Evolutionary conservation across 2,888 invertebrate species (phyloP).

Genomic region (Drosophila macrothrix): DNA sequence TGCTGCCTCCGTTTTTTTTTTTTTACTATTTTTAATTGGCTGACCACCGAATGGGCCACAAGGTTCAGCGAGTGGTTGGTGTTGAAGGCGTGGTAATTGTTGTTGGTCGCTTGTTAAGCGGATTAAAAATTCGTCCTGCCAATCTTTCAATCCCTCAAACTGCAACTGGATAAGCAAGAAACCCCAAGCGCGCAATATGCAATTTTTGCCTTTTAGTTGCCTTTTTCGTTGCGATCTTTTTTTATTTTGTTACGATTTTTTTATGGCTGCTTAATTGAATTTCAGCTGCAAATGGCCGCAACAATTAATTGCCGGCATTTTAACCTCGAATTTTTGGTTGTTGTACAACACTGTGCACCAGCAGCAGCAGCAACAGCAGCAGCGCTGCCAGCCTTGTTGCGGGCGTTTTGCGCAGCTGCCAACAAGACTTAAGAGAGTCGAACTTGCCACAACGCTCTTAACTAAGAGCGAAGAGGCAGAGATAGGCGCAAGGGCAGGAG

Average conservation of each 20-base stretch:
- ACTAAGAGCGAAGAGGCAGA: not conserved
- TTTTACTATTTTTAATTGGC: slow-evolving; percentile 58
- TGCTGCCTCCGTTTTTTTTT: not conserved
- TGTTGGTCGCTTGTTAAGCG: slow-evolving; percentile 44
- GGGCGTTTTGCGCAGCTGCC: slow-evolving; percentile 24
- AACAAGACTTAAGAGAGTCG: slow-evolving; percentile 17
- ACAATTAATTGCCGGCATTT: slow-evolving; percentile 68
- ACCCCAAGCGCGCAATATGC: not conserved
- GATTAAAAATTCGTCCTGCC: slow-evolving; percentile 66
- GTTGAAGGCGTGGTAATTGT: slow-evolving; percentile 16
- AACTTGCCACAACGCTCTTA: slow-evolving; percentile 28
- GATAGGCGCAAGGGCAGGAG: fast-evolving
- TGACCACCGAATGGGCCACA: slow-evolving; percentile 37
- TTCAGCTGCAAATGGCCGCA: slow-evolving; percentile 53
- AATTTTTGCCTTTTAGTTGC: not conserved
- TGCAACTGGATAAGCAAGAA: slow-evolving; percentile 2
- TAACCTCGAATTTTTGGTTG: slow-evolving; percentile 57
- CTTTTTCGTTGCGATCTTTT: not conserved
- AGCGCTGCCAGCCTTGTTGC: slow-evolving; percentile 10
- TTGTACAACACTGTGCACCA: slow-evolving; percentile 27
- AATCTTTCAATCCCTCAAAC: slow-evolving; percentile 26
- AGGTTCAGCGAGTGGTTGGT: slow-evolving; percentile 13
- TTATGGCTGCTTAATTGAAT: slow-evolving; percentile 67
- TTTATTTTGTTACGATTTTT: slow-evolving; percentile 31
- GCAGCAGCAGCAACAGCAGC: not conserved